Percentiles rank a stretch among this genome's conserved stretches.
phyloP scores from a whole-genome alignment of 2,113 vertebrate genomes.

The Crypturellus undulatus region DNA sequence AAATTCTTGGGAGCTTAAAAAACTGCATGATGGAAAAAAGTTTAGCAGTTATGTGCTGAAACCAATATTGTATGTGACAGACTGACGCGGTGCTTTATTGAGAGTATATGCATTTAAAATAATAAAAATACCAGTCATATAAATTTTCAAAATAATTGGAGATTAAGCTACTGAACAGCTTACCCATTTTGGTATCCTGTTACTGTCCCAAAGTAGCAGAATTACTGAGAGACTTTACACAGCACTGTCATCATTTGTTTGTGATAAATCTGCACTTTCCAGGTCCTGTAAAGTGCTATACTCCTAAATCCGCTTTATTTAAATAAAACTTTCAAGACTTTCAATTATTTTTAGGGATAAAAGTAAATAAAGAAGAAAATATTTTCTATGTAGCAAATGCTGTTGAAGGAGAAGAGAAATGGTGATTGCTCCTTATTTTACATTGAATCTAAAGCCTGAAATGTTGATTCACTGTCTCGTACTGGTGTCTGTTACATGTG shows the following conservation, averaged over 20 bases:
- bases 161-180: background rate
- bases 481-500: background rate
- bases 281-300: background rate
- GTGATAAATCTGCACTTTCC: background rate
- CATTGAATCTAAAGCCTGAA: background rate
- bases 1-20: background rate
- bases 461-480: background rate
- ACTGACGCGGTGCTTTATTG: background rate
- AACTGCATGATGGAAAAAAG: fast-evolving
- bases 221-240: background rate
- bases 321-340: background rate
- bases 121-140: background rate
- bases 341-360: background rate
- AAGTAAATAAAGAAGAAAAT: background rate
- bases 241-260: background rate
- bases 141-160: background rate
- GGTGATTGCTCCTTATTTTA: background rate
- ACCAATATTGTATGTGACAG: background rate
- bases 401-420: background rate
- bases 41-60: background rate
- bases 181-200: background rate
- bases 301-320: background rate
- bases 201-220: background rate
- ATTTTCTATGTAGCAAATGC: background rate
- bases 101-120: background rate